These are phyloP conservation scores for Hypotaenidia philippensis DNA, from an alignment of 2,797 vertebrate species.

Conservation along the genomic window DNA sequence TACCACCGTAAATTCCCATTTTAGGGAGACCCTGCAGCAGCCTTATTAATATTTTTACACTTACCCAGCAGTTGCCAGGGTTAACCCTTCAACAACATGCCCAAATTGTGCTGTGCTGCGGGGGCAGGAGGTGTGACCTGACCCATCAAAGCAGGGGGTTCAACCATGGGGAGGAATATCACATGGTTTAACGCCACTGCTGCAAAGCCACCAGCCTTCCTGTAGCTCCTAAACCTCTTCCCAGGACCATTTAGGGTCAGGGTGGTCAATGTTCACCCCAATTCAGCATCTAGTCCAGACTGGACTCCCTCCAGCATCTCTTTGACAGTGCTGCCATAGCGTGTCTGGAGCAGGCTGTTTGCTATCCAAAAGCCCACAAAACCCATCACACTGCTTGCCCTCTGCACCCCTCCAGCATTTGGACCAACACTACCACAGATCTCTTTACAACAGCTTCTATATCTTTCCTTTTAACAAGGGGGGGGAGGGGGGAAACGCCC, in stretches of 20 bases:
- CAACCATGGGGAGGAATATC: neutral
- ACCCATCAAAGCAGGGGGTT: fast-evolving
- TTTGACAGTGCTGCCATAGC: fast-evolving
- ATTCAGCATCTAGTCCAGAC: neutral
- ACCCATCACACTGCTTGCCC: neutral
- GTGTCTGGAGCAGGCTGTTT: neutral
- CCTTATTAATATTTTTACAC: slow-evolving; percentile 68
- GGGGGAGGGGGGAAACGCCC: fast-evolving
- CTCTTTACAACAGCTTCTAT: slow-evolving; percentile 12
- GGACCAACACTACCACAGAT: neutral
- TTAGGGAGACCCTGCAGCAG: neutral
- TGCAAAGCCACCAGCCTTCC: neutral
- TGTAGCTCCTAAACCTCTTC: neutral
- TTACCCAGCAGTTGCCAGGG: neutral
- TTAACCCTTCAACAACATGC: neutral
- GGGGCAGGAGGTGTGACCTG: neutral
- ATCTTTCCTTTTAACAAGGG: slow-evolving; percentile 36
- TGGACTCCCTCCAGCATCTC: neutral
- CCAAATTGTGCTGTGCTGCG: neutral
- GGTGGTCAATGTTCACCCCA: fast-evolving
- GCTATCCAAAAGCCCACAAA: neutral
- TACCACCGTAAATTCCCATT: slow-evolving; percentile 66
- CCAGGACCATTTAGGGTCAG: neutral
- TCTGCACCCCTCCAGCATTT: fast-evolving
- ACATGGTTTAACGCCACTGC: neutral